A percentile compares a stretch with the other conserved stretches of the same genome.
Conservation (phyloP, 2,888 invertebrate species). For the Scaptodrosophila latifasciaeformis region DNA sequence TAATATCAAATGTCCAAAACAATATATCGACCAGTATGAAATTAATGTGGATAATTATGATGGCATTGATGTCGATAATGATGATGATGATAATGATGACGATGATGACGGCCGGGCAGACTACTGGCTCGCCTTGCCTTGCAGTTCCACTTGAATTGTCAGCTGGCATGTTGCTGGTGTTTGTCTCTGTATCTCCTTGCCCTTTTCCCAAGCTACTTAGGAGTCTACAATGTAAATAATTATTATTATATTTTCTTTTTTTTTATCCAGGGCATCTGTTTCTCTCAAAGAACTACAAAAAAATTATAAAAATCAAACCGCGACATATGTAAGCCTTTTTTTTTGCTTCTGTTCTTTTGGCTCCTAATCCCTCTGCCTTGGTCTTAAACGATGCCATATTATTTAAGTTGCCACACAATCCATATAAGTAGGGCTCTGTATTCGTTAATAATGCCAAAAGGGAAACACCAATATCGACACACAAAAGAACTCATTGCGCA, state of each 20-base stretch:
- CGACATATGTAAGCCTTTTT: constrained; percentile 57
- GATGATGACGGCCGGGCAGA: neutral
- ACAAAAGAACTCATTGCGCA: constrained; percentile 18
- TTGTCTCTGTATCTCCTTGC: constrained; percentile 12
- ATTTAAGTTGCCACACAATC: constrained; percentile 26
- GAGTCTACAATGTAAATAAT: too few relatives aligned
- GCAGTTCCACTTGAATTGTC: constrained; percentile 59
- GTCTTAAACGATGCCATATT: too few relatives aligned
- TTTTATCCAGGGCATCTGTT: constrained; percentile 19
- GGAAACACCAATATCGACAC: too few relatives aligned
- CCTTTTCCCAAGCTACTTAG: too few relatives aligned
- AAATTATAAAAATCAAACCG: constrained; percentile 53
- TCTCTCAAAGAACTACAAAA: constrained; percentile 3
- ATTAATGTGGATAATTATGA: too few relatives aligned
- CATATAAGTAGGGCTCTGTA: too few relatives aligned
- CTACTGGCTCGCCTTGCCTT: too few relatives aligned
- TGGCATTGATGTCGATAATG: neutral
- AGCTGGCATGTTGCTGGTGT: constrained; percentile 39
- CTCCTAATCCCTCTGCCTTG: neutral
- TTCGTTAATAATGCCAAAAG: too few relatives aligned
- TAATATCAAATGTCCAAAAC: constrained; percentile 67
- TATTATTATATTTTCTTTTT: constrained; percentile 2
- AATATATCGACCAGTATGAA: too few relatives aligned
- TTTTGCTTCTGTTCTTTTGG: neutral
- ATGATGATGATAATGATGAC: neutral